A percentile compares a stretch with the other conserved stretches of the same genome.
phyloP scores from a whole-genome alignment of 1,140 invertebrate genomes.

The Adelges cooleyi region DNA sequence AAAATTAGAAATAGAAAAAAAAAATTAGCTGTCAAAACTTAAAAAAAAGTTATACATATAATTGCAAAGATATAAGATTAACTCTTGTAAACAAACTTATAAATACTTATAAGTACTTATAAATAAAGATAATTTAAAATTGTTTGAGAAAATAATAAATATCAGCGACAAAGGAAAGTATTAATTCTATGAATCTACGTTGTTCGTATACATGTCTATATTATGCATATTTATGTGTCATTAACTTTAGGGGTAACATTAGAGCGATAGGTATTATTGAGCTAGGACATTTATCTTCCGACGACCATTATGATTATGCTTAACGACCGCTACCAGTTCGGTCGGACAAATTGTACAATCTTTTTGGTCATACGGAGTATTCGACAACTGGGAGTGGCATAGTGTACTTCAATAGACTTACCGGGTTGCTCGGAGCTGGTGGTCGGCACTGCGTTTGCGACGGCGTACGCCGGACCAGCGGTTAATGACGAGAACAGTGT shows the following conservation, averaged over 20 bases:
- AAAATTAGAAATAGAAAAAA: too few relatives aligned
- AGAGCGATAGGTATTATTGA: not conserved
- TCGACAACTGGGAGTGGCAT: not conserved
- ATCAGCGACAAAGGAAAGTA: too few relatives aligned
- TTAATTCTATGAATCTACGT: too few relatives aligned
- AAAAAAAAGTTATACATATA: too few relatives aligned
- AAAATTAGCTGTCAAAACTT: too few relatives aligned
- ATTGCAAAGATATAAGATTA: too few relatives aligned
- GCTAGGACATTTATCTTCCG: too few relatives aligned
- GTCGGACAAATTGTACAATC: not conserved
- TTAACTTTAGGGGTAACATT: not conserved
- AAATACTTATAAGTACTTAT: too few relatives aligned
- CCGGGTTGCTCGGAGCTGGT: not conserved
- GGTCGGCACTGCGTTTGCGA: not conserved
- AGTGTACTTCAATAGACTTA: not conserved
- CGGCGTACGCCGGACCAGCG: not conserved
- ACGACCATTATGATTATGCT: not conserved
- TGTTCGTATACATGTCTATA: too few relatives aligned
- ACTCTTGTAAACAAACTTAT: too few relatives aligned
- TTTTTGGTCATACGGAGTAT: not conserved
- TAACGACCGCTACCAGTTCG: not conserved
- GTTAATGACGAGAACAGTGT: slow-evolving; percentile 10
- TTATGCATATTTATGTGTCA: not conserved
- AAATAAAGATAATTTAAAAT: too few relatives aligned
- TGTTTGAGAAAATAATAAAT: too few relatives aligned